Evolutionary conservation across 2,888 invertebrate genomes (phyloP).

Genomic region (Harmothoe impar): DNA sequence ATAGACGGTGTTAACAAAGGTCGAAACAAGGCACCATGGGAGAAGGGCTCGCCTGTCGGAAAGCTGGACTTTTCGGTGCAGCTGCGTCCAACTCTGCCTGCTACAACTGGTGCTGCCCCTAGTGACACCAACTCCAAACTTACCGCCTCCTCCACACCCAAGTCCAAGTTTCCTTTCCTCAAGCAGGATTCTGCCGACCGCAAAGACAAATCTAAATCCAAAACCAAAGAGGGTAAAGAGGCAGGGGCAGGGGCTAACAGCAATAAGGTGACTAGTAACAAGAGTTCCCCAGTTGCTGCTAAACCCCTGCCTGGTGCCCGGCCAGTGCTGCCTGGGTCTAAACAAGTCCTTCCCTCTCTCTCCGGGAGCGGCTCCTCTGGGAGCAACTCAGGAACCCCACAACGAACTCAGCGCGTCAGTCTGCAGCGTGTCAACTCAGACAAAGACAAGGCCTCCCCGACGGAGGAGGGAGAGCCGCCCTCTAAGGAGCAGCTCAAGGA

Average conservation of each 20-base stretch:
- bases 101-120: neutral
- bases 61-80: conserved; percentile 58
- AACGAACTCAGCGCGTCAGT: conserved; percentile 40
- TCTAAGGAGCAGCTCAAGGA: conserved; percentile 72
- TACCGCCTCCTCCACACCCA: neutral
- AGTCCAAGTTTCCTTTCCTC: conserved; percentile 61
- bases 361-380: neutral
- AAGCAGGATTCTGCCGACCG: conserved; percentile 49
- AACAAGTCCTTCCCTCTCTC: conserved; percentile 66
- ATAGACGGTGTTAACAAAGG: conserved; percentile 63
- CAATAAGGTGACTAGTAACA: conserved; percentile 9
- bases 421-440: conserved; percentile 53
- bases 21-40: conserved; percentile 56
- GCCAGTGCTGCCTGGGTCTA: conserved; percentile 65
- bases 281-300: neutral
- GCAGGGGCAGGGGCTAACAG: neutral
- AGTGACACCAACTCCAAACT: conserved; percentile 7
- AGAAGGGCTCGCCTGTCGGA: conserved; percentile 53
- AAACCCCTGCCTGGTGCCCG: conserved; percentile 62
- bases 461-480: conserved; percentile 61
- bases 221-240: neutral
- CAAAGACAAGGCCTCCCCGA: conserved; percentile 32
- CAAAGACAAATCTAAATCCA: conserved; percentile 53
- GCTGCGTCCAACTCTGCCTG: conserved; percentile 45
- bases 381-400: conserved; percentile 27